Base-by-base conservation (phyloP, 2,797 vertebrate species). In the Parambassis ranga region DNA sequence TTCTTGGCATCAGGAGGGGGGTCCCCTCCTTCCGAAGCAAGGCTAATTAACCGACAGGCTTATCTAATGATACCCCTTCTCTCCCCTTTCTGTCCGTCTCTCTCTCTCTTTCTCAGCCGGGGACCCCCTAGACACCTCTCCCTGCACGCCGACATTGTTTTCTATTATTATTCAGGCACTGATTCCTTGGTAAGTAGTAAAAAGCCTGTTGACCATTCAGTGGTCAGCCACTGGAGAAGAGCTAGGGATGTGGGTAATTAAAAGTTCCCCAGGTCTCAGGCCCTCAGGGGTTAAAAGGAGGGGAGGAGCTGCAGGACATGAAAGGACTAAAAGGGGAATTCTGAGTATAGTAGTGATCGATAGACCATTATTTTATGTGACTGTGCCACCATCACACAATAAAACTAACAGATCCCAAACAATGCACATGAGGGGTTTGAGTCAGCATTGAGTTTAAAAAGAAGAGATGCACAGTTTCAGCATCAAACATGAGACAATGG, bases 181-280 rank as follows among this genome's bases (percentile, higher is more conserved):
- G 90, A 91, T 85, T 88, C 89, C 89, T 87, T 86, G 61, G 59
- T 87, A 81, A 84, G 92, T 91, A 91, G 92, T 92, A 92, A 95
- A 93, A 95, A 93, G 88, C 93, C 93, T 81, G 93, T 92, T 96
- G 94, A 94, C 93, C 94, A 91, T 93, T 94, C 91, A 92, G 92
- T 89, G 71, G 81, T 68, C 90, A 91, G 81, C 68, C 90, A 91
- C 89, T 81, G 83, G 87, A 83, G 90, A 82, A 65, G 75, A 83
- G 69, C 65, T 48, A 71, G 87, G 89, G 85, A 91, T 92, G 90
- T 10, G 85, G 93, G 93, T 95, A 95, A 96, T 97, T 95, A 95
- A 95, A 95, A 95, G 94, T 95, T 95, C 94, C 92, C 92, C 90
- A 93, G 93, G 93, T 93, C 92, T 91, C 82, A 10, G 91, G 89